Evolutionary conservation across 1,140 invertebrate genomes (phyloP).

Genomic region (Drosophila parabipectinata): DNA sequence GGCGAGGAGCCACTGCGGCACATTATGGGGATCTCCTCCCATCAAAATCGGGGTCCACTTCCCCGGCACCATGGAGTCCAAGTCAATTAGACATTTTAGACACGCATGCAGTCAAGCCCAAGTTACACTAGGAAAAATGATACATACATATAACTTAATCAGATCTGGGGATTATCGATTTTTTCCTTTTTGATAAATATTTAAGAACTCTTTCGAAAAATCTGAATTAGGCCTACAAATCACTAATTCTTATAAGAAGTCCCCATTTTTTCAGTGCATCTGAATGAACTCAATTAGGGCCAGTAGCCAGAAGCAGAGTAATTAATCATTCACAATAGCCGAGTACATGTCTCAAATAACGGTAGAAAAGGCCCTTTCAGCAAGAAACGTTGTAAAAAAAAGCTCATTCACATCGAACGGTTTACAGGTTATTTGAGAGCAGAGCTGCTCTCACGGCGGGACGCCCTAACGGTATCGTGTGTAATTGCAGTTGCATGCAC

Average conservation of each 20-base stretch:
- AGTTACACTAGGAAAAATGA: slow-evolving; percentile 1
- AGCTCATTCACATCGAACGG: slow-evolving; percentile 50
- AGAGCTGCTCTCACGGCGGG: slow-evolving; percentile 39
- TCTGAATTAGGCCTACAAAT: too few relatives aligned
- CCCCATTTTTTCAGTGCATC: slow-evolving; percentile 9
- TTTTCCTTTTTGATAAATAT: neutral
- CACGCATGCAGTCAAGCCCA: slow-evolving; percentile 57
- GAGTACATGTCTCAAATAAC: slow-evolving; percentile 33
- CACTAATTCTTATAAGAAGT: neutral
- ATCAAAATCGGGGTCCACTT: slow-evolving; percentile 18
- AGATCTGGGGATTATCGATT: too few relatives aligned
- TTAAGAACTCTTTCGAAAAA: neutral
- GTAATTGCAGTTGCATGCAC: slow-evolving; percentile 72
- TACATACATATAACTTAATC: too few relatives aligned
- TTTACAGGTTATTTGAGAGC: slow-evolving; percentile 57
- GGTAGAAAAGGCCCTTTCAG: slow-evolving; percentile 38
- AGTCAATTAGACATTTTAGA: slow-evolving; percentile 77
- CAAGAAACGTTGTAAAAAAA: slow-evolving; percentile 28
- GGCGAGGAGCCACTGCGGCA: slow-evolving; percentile 45
- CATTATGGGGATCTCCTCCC: slow-evolving; percentile 39
- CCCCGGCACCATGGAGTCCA: slow-evolving; percentile 25
- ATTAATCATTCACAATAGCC: slow-evolving; percentile 64
- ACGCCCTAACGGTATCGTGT: slow-evolving; percentile 74
- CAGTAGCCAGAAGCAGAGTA: slow-evolving; percentile 45
- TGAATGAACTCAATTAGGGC: slow-evolving; percentile 69